These are phyloP conservation scores for Pseudoatta argentina DNA, from an alignment of 1,140 invertebrate genomes.

Conservation along the genomic window DNA sequence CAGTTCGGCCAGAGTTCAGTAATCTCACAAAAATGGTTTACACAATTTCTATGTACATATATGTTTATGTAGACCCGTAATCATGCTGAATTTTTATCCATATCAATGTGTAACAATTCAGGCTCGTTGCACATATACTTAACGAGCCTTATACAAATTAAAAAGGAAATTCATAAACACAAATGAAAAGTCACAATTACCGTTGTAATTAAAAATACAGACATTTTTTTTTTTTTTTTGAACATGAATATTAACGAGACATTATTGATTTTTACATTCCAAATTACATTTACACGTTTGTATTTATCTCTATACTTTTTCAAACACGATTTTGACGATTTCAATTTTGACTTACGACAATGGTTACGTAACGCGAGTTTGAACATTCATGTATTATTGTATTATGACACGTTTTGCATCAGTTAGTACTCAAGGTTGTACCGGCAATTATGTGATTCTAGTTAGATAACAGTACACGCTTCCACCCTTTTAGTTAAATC, in stretches of 20 bases:
- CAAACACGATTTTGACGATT: neutral
- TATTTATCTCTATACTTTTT: neutral
- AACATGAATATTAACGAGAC: neutral
- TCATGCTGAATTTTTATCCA: neutral
- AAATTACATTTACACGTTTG: neutral
- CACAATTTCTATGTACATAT: neutral
- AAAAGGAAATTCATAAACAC: neutral
- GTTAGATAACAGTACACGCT: conserved; percentile 48
- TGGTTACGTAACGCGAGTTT: neutral
- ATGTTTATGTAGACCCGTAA: neutral
- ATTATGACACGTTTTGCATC: too few species aligned
- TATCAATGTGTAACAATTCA: neutral
- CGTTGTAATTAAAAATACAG: neutral
- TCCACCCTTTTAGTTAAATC: conserved; percentile 10
- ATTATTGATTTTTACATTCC: neutral
- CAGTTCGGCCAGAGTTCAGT: conserved; percentile 27
- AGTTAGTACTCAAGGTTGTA: too few species aligned
- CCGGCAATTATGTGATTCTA: conserved; percentile 77
- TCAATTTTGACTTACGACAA: neutral
- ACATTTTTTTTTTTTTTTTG: neutral
- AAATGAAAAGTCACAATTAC: neutral
- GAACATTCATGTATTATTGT: neutral
- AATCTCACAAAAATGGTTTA: conserved; percentile 40
- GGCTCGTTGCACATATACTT: neutral
- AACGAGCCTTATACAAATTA: neutral